phyloP scores from a whole-genome alignment of 2,888 invertebrate species.

The Scrobipalpa costella region DNA sequence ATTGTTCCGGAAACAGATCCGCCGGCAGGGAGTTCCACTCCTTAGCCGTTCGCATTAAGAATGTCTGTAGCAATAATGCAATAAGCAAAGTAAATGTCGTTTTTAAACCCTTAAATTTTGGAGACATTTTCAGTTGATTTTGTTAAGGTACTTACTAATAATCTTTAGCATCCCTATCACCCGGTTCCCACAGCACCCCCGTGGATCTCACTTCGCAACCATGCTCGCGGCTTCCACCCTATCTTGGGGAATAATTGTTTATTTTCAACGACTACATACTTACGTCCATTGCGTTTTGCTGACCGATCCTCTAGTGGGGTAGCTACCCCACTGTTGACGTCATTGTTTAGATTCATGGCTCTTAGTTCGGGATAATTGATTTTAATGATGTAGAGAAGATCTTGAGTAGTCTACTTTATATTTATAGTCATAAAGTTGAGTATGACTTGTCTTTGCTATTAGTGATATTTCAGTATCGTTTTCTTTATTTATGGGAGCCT shows the following conservation, averaged over 20 bases:
- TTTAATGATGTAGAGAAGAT: constrained; percentile 3
- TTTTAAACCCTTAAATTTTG: too few species aligned
- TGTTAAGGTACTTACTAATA: not conserved
- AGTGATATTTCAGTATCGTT: not conserved
- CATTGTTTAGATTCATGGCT: constrained; percentile 29
- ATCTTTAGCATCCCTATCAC: constrained; percentile 44
- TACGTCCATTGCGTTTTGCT: constrained; percentile 51
- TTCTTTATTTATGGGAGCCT: not conserved
- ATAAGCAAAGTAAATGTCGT: too few species aligned
- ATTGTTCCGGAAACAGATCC: too few species aligned
- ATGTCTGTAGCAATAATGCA: too few species aligned
- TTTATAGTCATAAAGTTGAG: not conserved
- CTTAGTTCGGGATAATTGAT: constrained; percentile 15
- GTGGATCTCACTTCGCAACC: constrained; percentile 55
- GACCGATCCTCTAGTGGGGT: constrained; percentile 29
- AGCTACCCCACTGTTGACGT: constrained; percentile 25
- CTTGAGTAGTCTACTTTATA: not conserved
- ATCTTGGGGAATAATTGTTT: constrained; percentile 76
- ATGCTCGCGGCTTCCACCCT: constrained; percentile 52
- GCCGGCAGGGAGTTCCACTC: too few species aligned
- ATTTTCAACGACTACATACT: constrained; percentile 71
- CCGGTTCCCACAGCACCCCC: constrained; percentile 51
- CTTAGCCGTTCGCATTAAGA: too few species aligned
- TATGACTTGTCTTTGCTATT: not conserved
- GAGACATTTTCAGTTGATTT: too few species aligned